phyloP scores from a whole-genome alignment of 2,888 invertebrate species.

The Scaptodrosophila latifasciaeformis region DNA sequence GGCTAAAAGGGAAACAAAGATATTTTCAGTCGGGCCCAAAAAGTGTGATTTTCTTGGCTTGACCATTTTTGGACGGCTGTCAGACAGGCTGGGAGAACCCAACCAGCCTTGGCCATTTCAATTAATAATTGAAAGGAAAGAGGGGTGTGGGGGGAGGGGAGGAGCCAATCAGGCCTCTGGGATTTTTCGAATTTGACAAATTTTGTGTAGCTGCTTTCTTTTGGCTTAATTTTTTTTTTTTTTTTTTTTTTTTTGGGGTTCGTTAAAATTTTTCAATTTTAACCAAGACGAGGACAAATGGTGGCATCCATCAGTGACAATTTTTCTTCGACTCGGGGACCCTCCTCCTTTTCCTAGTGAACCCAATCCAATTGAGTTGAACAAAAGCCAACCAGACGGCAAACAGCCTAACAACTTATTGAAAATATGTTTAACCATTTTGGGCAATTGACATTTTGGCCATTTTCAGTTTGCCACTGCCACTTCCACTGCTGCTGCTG shows the following conservation, averaged over 20 bases:
- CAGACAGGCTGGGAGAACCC: too few species aligned
- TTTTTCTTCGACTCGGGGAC: not conserved
- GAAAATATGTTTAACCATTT: conserved; percentile 66
- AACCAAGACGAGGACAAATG: not conserved
- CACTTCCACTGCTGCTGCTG: not conserved
- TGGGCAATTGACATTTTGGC: conserved; percentile 63
- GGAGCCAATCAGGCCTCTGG: not conserved
- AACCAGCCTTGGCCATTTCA: too few species aligned
- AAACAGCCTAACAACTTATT: conserved; percentile 65
- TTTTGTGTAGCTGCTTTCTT: not conserved
- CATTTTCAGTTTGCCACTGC: not conserved
- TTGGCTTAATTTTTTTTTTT: not conserved
- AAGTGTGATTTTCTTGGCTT: too few species aligned
- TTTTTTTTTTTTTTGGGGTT: not conserved
- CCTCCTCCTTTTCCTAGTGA: not conserved
- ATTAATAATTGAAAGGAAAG: not conserved
- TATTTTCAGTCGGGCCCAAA: too few species aligned
- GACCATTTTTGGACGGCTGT: too few species aligned
- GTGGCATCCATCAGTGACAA: not conserved
- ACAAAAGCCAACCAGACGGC: conserved; percentile 20
- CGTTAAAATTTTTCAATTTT: not conserved
- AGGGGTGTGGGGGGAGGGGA: not conserved
- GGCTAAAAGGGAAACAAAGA: too few species aligned
- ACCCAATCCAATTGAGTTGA: not conserved
- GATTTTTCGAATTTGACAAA: not conserved